phyloP scores from a whole-genome alignment of 2,797 vertebrate species.

The Gymnopithys bicolor region DNA sequence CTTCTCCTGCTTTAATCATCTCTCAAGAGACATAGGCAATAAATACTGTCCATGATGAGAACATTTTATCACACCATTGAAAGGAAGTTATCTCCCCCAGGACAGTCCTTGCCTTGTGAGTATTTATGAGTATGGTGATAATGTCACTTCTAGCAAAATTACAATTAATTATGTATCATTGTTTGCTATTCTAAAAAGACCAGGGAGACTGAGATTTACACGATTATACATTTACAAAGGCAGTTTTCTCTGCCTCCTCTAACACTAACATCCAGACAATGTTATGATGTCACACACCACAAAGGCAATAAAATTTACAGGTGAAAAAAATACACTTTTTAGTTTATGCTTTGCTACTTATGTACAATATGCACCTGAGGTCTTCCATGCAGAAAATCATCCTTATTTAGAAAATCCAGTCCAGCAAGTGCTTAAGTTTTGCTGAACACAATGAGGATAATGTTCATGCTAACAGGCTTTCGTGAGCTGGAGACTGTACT shows the following conservation, averaged over 20 bases:
- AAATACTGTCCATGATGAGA: slow-evolving; percentile 9
- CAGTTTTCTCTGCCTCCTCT: background rate
- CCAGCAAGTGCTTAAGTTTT: background rate
- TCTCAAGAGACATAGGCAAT: background rate
- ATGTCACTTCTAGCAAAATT: slow-evolving; percentile 42
- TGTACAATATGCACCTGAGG: background rate
- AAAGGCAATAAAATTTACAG: background rate
- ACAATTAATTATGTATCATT: slow-evolving; percentile 34
- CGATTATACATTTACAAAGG: background rate
- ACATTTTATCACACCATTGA: slow-evolving; percentile 27
- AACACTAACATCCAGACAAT: background rate
- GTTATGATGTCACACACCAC: background rate
- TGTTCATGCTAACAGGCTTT: background rate
- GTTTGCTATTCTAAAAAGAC: slow-evolving; percentile 29
- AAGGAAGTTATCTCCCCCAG: background rate
- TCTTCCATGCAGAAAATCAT: background rate
- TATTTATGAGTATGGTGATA: background rate
- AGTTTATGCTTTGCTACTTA: background rate
- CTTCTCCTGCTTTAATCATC: slow-evolving; percentile 12
- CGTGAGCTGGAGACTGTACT: background rate
- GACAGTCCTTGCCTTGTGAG: background rate
- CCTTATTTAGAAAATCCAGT: background rate
- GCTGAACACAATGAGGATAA: background rate
- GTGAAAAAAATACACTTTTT: background rate
- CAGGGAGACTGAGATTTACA: background rate